These are phyloP conservation scores for Brachymystax lenok DNA, from an alignment of 2,797 vertebrate genomes.

Conservation along the genomic window DNA sequence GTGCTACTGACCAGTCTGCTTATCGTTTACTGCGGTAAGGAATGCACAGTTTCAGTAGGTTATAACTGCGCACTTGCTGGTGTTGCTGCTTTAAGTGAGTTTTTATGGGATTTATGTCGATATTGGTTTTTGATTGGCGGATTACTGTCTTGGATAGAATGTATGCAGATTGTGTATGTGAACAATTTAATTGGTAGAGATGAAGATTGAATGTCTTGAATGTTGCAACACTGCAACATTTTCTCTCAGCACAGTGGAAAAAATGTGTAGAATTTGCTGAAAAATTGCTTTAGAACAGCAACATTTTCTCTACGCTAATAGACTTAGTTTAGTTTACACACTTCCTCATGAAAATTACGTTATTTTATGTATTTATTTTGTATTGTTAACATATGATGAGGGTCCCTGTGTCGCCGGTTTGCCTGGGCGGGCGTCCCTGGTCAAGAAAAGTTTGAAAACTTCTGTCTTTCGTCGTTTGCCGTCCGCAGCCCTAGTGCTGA, in stretches of 20 bases:
- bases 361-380: background rate
- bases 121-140: background rate
- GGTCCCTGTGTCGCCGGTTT: no score
- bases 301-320: no score
- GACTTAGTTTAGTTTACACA: background rate
- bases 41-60: constrained; percentile 59
- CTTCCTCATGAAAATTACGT: background rate
- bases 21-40: constrained; percentile 95
- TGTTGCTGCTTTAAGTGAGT: background rate
- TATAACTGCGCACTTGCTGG: background rate
- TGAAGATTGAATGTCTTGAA: no score
- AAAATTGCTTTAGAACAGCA: no score
- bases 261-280: no score
- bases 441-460: no score
- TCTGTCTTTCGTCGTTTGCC: background rate
- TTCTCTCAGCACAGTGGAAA: no score
- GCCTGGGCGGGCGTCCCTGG: no score
- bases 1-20: constrained; percentile 90
- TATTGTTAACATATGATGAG: no score
- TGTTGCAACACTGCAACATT: no score
- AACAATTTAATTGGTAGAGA: background rate
- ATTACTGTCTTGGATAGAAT: background rate
- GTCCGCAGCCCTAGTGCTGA: background rate
- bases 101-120: background rate
- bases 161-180: background rate